Base-by-base conservation (phyloP, 2,113 vertebrate genomes). In the Percina caprodes region DNA sequence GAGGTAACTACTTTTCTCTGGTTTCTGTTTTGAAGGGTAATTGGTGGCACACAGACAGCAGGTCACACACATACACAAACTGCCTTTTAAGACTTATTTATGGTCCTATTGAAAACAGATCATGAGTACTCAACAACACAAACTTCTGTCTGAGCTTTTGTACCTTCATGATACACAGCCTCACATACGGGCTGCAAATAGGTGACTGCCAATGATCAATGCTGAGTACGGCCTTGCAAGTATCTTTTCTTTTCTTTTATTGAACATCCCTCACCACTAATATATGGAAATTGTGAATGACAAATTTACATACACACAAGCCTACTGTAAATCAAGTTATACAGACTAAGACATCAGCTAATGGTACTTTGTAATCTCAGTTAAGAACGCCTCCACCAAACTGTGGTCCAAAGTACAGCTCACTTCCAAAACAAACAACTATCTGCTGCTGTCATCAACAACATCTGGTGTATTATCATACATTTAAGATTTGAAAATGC, bases 361-460 rank as follows among this genome's bases (percentile, higher is more conserved):
- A 65, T 35, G 23, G 26, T 52, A 14, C 21, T 78, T 52, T 69
- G 26, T 69, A 30, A 55, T 30, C 49, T 66, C 13, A 23, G 52
- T 56, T 35, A 67, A 30, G 30, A 74, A 52, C 16, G n/a, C 30
- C 33, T 55, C 42, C 5, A 19, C 24, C 39, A 46, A 67, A 59
- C 24, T 48, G 39, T 76, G 35, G 24, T 68, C 42, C 23, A 68
- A 35, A 59, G 74, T 59, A 19, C 63, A 49, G 42, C 26, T 35
- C 54, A 55, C 62, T 58, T 67, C 74, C 24, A 61, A 62, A 61
- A 52, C 26, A 74, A 73, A 66, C 45, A 60, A 61, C 52, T 72
- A 61, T 45, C 67, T 68, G 69, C 30, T 42, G 51, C 33, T 15
- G 23, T 39, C 46, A 24, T 35, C 26, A 39, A 58, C 39, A 72